Evolutionary conservation across 1,140 invertebrate species (phyloP).

Genomic region (Charaxes varanes): DNA sequence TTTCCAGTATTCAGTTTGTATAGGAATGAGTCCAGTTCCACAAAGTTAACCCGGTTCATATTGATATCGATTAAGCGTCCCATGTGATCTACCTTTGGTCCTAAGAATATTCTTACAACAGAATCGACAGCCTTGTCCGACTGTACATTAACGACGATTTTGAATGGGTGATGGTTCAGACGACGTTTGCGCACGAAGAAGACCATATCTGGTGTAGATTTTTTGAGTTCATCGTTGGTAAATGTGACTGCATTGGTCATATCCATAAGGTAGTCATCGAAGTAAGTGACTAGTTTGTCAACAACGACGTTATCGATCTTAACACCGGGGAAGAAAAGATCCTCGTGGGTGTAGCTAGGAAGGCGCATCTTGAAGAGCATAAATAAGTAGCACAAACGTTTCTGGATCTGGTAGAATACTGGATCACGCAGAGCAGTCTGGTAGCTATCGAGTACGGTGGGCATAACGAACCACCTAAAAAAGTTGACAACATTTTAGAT

Average conservation of each 20-base stretch:
- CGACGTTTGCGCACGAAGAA: constrained; percentile 76
- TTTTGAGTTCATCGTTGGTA: constrained; percentile 50
- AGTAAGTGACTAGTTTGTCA: constrained; percentile 74
- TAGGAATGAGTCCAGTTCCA: constrained; percentile 75
- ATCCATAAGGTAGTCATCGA: constrained; percentile 74
- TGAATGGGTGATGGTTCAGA: constrained; percentile 80
- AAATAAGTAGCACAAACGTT: constrained; percentile 75
- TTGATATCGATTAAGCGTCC: constrained; percentile 73
- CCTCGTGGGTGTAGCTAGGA: constrained; percentile 78
- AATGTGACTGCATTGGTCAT: constrained; percentile 71
- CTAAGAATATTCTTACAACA: constrained; percentile 79
- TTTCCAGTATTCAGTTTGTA: constrained; percentile 75
- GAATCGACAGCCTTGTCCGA: constrained; percentile 74
- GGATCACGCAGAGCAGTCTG: constrained; percentile 80
- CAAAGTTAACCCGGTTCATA: constrained; percentile 70
- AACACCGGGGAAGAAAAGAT: constrained; percentile 76
- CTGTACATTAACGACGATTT: constrained; percentile 75
- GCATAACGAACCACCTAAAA: constrained; percentile 66
- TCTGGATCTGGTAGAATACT: constrained; percentile 79
- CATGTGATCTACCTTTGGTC: constrained; percentile 77
- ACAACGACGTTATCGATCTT: constrained; percentile 74
- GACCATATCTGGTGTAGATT: constrained; percentile 49
- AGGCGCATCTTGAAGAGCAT: constrained; percentile 76
- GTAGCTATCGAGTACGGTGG: constrained; percentile 72
- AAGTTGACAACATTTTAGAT: neutral